Conservation (phyloP, 1,140 invertebrate species). For the Drosophila fuyamai region DNA sequence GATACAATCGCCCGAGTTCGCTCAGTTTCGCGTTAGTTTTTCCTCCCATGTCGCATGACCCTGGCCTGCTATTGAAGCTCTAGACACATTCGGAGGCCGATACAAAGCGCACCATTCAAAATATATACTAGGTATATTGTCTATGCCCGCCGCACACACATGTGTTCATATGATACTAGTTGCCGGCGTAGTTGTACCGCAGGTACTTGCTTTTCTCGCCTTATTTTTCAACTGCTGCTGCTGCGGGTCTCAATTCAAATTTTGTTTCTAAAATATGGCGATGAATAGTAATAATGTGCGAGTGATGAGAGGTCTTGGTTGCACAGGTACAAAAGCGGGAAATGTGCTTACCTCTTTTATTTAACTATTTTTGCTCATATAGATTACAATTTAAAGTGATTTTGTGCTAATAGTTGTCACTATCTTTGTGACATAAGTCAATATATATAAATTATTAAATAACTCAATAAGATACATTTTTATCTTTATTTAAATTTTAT, state of each 20-base stretch:
- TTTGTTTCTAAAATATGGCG: conserved; percentile 21
- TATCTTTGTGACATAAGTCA: too few relatives aligned
- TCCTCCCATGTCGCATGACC: conserved; percentile 83
- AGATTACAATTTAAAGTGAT: too few relatives aligned
- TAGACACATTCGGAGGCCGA: conserved; percentile 80
- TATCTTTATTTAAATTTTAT: too few relatives aligned
- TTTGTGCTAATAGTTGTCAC: too few relatives aligned
- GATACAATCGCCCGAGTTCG: conserved; percentile 31
- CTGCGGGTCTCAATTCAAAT: conserved; percentile 8
- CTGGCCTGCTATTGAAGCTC: conserved; percentile 84
- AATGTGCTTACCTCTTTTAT: neutral
- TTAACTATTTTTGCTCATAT: neutral
- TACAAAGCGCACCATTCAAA: conserved; percentile 83
- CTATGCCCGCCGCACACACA: conserved; percentile 18
- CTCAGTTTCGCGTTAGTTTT: conserved; percentile 73
- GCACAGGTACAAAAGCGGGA: neutral
- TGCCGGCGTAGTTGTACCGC: conserved; percentile 26
- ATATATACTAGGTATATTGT: conserved; percentile 67
- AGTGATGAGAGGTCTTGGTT: neutral
- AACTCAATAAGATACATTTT: too few relatives aligned
- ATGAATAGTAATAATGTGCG: conserved; percentile 2
- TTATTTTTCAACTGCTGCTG: conserved; percentile 6
- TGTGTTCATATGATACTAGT: conserved; percentile 17
- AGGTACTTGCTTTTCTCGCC: conserved; percentile 9
- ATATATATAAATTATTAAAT: too few relatives aligned